phyloP scores from a whole-genome alignment of 1,140 invertebrate species.

The fruit fly (Drosophila melanogaster) region DNA sequence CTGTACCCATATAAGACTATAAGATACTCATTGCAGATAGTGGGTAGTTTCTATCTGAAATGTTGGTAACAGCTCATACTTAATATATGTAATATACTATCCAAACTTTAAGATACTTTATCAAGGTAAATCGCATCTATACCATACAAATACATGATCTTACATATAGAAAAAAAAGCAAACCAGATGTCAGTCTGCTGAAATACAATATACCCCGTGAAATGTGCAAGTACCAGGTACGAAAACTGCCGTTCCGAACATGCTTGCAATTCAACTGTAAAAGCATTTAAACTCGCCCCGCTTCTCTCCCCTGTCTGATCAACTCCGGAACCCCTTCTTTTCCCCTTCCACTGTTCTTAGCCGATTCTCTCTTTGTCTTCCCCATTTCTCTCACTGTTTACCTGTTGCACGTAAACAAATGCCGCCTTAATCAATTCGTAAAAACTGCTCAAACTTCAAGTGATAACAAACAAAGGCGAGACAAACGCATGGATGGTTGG shows the following conservation, averaged over 20 bases:
- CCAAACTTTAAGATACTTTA: too few relatives aligned
- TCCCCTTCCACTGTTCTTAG: background rate
- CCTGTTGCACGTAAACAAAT: conserved; percentile 75
- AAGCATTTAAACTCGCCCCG: conserved; percentile 65
- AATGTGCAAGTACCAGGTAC: conserved; percentile 5
- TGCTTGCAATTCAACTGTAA: conserved; percentile 72
- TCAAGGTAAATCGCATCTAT: too few relatives aligned
- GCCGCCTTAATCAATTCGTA: conserved; percentile 77
- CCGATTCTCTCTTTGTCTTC: conserved; percentile 4
- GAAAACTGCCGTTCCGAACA: conserved; percentile 46
- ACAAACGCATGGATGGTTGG: conserved; percentile 44
- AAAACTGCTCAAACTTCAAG: conserved; percentile 71
- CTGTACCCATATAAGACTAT: background rate
- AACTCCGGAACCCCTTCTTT: too few relatives aligned
- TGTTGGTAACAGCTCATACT: too few relatives aligned
- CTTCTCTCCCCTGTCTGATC: background rate
- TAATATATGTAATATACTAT: too few relatives aligned
- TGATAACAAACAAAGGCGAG: conserved; percentile 81
- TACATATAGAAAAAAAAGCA: background rate
- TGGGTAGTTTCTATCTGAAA: too few relatives aligned
- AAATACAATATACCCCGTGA: conserved; percentile 23
- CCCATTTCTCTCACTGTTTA: conserved; percentile 58
- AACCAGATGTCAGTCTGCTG: background rate
- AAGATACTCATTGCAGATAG: background rate
- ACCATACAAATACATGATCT: too few relatives aligned